Conservation (phyloP, 2,113 vertebrate genomes). For the Microcebus griseorufus region DNA sequence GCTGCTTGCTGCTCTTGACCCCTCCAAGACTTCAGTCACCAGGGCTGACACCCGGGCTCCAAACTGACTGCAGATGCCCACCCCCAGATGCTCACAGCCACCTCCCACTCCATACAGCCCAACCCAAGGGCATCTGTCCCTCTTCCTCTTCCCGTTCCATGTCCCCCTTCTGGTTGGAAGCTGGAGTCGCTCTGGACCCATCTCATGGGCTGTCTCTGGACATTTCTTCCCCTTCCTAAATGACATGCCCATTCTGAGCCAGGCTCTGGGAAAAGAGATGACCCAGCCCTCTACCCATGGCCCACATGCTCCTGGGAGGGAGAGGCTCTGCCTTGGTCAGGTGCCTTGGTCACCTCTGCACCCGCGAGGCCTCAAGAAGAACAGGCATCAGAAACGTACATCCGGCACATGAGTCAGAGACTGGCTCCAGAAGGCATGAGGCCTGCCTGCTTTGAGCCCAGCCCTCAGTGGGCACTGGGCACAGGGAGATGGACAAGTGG, state of each 20-base stretch:
- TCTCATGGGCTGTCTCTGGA: background rate
- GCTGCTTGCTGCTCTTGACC: background rate
- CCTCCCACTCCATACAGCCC: background rate
- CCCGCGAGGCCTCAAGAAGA: background rate
- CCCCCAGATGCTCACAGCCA: background rate
- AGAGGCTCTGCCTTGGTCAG: background rate
- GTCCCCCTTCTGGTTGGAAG: background rate
- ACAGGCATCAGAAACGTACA: background rate
- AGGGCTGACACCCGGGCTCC: background rate
- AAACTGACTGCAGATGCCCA: fast-evolving
- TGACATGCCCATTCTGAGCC: background rate
- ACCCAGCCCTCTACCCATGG: background rate
- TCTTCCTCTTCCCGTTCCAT: background rate
- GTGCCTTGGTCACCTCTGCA: background rate
- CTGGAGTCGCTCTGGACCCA: background rate
- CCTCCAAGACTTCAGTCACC: background rate
- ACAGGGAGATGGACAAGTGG: background rate
- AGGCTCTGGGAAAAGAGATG: background rate
- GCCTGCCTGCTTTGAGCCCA: background rate
- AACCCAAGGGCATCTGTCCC: background rate
- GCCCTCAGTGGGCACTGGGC: background rate
- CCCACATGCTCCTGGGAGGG: background rate
- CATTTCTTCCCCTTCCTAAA: background rate
- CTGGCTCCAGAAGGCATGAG: background rate
- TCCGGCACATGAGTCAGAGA: background rate